Conservation (phyloP, 2,113 vertebrate genomes). For the Craseonycteris thonglongyai region DNA sequence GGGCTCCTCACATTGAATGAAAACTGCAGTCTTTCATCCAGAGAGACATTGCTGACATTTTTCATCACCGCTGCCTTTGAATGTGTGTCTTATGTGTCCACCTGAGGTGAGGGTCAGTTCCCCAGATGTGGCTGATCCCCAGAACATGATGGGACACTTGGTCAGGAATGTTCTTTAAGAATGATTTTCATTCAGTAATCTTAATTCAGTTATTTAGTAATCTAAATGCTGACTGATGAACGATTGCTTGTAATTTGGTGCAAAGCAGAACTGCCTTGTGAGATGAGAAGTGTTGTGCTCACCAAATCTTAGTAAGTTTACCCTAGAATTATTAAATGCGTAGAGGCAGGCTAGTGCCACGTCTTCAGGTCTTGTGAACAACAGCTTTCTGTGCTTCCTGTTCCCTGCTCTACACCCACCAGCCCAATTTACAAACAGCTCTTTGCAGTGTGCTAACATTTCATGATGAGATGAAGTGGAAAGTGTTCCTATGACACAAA, state of each 20-base stretch:
- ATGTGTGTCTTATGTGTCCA: not conserved
- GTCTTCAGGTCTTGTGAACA: conserved; percentile 12
- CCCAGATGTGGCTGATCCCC: not conserved
- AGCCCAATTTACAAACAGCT: conserved; percentile 28
- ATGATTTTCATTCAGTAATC: not conserved
- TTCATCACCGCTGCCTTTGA: not conserved
- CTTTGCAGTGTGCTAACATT: conserved; percentile 18
- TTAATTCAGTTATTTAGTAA: not conserved
- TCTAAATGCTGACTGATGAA: not conserved
- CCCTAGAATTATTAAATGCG: not conserved
- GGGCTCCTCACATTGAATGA: not conserved
- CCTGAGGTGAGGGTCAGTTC: not conserved
- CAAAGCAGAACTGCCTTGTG: not conserved
- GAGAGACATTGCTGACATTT: not conserved
- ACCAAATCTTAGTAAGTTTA: not conserved
- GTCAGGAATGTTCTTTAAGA: not conserved
- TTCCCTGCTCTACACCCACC: not conserved
- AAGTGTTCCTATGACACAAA: conserved; percentile 43
- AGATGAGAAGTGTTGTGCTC: not conserved
- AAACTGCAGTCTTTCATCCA: not conserved
- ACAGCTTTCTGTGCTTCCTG: not conserved
- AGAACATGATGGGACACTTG: not conserved
- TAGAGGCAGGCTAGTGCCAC: not conserved
- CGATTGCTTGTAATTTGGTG: not conserved
- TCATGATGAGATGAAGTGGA: not conserved